These are phyloP conservation scores for Aphelocoma californica DNA, from an alignment of 2,797 vertebrate genomes.

Conservation along the genomic window DNA sequence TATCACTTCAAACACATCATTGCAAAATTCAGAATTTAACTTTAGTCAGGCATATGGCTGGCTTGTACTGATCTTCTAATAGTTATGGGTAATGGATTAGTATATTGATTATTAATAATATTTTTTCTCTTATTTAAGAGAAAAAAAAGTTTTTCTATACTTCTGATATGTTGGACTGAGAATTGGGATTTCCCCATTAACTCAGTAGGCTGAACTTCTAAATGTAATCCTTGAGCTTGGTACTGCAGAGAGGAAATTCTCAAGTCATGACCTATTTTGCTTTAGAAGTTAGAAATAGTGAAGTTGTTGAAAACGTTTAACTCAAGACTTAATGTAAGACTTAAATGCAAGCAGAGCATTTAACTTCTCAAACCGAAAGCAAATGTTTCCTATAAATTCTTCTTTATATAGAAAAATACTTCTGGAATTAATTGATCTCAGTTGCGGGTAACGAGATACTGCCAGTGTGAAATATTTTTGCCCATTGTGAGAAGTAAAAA, in stretches of 20 bases:
- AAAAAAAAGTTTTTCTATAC: not conserved
- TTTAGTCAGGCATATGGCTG: slow-evolving; percentile 32
- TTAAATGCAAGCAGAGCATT: not conserved
- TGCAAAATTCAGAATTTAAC: slow-evolving; percentile 67
- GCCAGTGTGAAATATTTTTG: not conserved
- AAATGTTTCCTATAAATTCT: not conserved
- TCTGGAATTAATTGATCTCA: slow-evolving; percentile 2
- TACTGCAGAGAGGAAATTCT: not conserved
- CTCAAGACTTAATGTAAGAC: not conserved
- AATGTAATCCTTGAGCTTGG: not conserved
- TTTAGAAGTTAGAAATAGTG: not conserved
- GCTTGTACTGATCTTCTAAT: slow-evolving; percentile 29
- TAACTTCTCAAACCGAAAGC: not conserved
- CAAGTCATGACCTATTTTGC: not conserved
- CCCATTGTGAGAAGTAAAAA: not conserved
- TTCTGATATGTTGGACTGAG: not conserved
- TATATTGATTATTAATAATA: not conserved
- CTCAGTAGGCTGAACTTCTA: not conserved
- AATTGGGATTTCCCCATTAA: not conserved
- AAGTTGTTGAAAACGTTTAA: not conserved
- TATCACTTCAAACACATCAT: slow-evolving; percentile 68
- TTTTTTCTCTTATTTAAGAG: not conserved
- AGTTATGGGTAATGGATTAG: not conserved
- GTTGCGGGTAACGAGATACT: not conserved
- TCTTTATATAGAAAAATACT: slow-evolving; percentile 6